These are phyloP conservation scores for Pseudomugil gertrudae DNA, from an alignment of 2,797 vertebrate species.

Conservation along the genomic window DNA sequence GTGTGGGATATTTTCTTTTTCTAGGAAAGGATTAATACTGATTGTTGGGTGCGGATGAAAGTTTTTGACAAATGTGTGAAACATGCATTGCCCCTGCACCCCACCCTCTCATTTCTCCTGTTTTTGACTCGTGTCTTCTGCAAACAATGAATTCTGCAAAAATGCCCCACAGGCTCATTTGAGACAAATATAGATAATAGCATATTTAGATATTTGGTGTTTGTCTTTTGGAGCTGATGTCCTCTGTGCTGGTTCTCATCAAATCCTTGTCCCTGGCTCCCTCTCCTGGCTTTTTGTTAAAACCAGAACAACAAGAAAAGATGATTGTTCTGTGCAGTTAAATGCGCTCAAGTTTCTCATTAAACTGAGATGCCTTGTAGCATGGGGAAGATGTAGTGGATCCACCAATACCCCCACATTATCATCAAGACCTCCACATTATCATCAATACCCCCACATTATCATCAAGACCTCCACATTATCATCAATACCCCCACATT, in stretches of 20 bases:
- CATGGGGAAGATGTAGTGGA: background rate
- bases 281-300: conserved; percentile 76
- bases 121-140: conserved; percentile 12
- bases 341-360: background rate
- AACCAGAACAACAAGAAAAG: conserved; percentile 11
- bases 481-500: too few species aligned
- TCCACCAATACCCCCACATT: fast-evolving
- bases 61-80: conserved; percentile 59
- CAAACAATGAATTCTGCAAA: background rate
- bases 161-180: fast-evolving
- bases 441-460: background rate
- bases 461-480: background rate
- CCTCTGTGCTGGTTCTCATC: conserved; percentile 35
- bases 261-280: conserved; percentile 80
- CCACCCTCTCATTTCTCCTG: background rate
- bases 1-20: conserved; percentile 17
- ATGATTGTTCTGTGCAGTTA: conserved; percentile 1
- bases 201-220: background rate
- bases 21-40: background rate
- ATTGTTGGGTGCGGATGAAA: conserved; percentile 32
- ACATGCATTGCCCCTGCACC: conserved; percentile 4
- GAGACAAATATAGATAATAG: background rate
- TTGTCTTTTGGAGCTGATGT: conserved; percentile 26
- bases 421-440: background rate
- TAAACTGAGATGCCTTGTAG: background rate